Evolutionary conservation across 2,888 invertebrate species (phyloP), one percentile per base, ranked within the genome.

Genomic region (Watsonalla cultraria): DNA sequence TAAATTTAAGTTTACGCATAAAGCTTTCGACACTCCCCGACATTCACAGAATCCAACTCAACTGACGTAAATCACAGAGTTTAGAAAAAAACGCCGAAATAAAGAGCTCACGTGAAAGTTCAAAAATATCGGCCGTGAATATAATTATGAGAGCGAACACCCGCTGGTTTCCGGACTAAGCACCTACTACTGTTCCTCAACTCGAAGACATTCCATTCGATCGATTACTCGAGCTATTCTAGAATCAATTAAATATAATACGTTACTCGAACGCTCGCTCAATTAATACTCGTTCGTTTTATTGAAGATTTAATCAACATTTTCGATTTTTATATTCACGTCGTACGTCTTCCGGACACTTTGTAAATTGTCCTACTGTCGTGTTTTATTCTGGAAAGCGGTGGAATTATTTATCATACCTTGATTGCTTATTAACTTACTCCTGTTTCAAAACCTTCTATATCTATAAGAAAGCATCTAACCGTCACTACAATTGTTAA

Each of bases 101-200:
- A 84, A 83, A 86, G 84, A 82, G 80, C 85, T 84, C 83, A 85
- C 86, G 85, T 86, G 86, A 85, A 89, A 90, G 86, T 89, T 90
- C 82, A 81, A 82, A 89, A 89, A 89, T 90, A 86, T 86, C 86
- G 83, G 82, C 81, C 79, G 82, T 85, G 87, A 89, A 89, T 88
- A 88, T 90, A 87, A 90, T 90, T 89, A 89, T 83, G 80, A 76
- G 77, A 80, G 77, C 65, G 86, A 82, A 82, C 89, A 84, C 89
- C 89, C 87, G 89, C 88, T 88, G 88, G 80, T 82, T 87, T 88
- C 86, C 84, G 84, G 83, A 75, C 75, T 76, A 68, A 62, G 61
- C 74, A 72, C 74, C 72, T 87, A 86, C 87, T 74, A 80, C 66
- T 69, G 72, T 59, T 58, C 56, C 45, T 47, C 53, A 60, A 66